phyloP scores from a whole-genome alignment of 2,113 vertebrate genomes.

The Parus major region DNA sequence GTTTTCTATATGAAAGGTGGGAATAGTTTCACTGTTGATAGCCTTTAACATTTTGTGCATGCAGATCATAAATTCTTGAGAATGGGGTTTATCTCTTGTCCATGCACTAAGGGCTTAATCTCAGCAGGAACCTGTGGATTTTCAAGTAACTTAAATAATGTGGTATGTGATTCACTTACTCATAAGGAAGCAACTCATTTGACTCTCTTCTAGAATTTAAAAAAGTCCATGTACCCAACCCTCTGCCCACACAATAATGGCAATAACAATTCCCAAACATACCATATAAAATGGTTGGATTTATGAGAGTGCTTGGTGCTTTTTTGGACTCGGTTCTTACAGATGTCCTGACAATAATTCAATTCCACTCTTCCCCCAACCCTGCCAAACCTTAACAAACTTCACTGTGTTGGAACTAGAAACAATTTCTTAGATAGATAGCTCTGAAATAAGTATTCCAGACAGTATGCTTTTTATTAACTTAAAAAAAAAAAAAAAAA shows the following conservation, averaged over 20 bases:
- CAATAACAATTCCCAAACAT: not conserved
- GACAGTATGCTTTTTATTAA: not conserved
- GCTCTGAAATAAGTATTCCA: not conserved
- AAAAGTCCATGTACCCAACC: not conserved
- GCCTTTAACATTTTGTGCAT: constrained; percentile 11
- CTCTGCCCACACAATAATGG: not conserved
- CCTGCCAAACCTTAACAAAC: not conserved
- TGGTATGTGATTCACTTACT: constrained; percentile 11
- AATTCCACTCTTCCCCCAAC: not conserved
- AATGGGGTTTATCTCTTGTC: constrained; percentile 13
- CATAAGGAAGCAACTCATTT: not conserved
- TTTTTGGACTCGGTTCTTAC: not conserved
- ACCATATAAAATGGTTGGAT: not conserved
- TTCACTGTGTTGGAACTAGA: not conserved
- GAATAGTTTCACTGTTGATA: not conserved
- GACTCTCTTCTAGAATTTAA: not conserved
- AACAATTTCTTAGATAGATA: constrained; percentile 20
- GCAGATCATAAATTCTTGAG: constrained; percentile 26
- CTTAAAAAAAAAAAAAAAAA: not conserved
- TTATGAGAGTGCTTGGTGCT: not conserved
- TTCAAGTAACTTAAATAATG: not conserved
- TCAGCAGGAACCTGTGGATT: not conserved
- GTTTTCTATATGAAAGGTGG: not conserved
- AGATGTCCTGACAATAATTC: constrained; percentile 14
- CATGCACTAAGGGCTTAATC: not conserved